phyloP scores from a whole-genome alignment of 2,888 invertebrate species.

The Ypsolopha sequella region DNA sequence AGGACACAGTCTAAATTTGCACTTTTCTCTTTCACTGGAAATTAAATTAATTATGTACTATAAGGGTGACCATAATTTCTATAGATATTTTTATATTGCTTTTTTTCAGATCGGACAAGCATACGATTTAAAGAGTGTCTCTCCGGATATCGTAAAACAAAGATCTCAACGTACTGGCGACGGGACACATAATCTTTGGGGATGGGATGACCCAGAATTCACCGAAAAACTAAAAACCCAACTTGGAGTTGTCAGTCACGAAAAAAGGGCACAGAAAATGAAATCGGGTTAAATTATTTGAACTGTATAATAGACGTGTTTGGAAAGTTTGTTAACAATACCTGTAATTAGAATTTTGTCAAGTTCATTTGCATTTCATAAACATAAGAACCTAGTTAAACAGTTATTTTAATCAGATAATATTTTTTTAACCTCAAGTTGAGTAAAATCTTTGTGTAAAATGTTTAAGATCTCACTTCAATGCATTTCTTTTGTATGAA shows the following conservation, averaged over 20 bases:
- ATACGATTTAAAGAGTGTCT: conserved; percentile 81
- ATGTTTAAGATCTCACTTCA: neutral
- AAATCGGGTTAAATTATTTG: neutral
- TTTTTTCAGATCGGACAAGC: conserved; percentile 75
- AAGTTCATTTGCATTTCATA: neutral
- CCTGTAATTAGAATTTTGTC: too few relatives aligned
- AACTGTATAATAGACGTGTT: too few relatives aligned
- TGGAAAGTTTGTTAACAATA: too few relatives aligned
- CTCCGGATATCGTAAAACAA: conserved; percentile 72
- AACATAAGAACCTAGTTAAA: neutral
- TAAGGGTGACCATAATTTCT: too few relatives aligned
- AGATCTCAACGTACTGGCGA: conserved; percentile 76
- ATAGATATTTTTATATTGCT: too few relatives aligned
- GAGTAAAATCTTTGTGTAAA: too few relatives aligned
- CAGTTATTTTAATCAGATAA: neutral
- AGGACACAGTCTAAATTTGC: too few relatives aligned
- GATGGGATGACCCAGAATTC: conserved; percentile 77
- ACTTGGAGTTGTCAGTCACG: conserved; percentile 33
- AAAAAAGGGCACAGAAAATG: conserved; percentile 14
- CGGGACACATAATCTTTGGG: conserved; percentile 77
- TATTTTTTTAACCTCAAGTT: too few relatives aligned
- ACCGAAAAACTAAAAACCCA: conserved; percentile 51
- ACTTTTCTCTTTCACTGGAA: too few relatives aligned
- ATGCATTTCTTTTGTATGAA: too few relatives aligned
- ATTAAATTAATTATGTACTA: too few relatives aligned